Conservation (phyloP, 2,888 invertebrate species). For the Cephus pygmeus region DNA sequence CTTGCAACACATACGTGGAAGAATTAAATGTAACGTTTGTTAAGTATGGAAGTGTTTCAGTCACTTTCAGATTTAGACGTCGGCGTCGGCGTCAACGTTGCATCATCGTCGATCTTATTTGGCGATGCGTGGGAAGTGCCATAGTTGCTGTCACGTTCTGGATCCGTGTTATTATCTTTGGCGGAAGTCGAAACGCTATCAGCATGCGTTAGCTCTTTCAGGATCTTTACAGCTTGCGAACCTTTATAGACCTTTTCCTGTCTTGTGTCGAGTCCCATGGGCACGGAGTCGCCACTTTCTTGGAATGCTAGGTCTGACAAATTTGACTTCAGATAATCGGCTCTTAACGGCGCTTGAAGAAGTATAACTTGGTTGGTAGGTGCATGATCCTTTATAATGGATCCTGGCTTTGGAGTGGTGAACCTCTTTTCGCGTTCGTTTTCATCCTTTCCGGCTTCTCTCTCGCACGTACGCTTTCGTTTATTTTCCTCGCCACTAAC, state of each 20-base stretch:
- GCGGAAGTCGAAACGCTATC: neutral
- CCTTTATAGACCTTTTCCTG: slow-evolving; percentile 44
- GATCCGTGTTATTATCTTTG: neutral
- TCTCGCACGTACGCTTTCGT: slow-evolving; percentile 21
- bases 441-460: neutral
- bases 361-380: slow-evolving; percentile 36
- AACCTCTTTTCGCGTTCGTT: slow-evolving; percentile 15
- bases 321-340: slow-evolving; percentile 39
- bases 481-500: slow-evolving; percentile 23
- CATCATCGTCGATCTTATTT: neutral
- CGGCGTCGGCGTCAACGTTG: neutral
- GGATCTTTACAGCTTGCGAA: slow-evolving; percentile 32
- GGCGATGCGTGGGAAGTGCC: neutral
- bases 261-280: slow-evolving; percentile 41
- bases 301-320: slow-evolving; percentile 51
- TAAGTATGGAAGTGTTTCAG: neutral
- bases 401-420: slow-evolving; percentile 44
- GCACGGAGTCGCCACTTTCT: slow-evolving; percentile 44
- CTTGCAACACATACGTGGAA: neutral
- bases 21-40: neutral
- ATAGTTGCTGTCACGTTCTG: neutral
- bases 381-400: slow-evolving; percentile 44
- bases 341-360: slow-evolving; percentile 41
- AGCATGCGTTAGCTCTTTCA: slow-evolving; percentile 16
- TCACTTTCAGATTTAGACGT: neutral